Percentiles rank a stretch among this genome's conserved stretches.
phyloP scores from a whole-genome alignment of 2,113 vertebrate genomes.

The Mesoclemmys tuberculata region DNA sequence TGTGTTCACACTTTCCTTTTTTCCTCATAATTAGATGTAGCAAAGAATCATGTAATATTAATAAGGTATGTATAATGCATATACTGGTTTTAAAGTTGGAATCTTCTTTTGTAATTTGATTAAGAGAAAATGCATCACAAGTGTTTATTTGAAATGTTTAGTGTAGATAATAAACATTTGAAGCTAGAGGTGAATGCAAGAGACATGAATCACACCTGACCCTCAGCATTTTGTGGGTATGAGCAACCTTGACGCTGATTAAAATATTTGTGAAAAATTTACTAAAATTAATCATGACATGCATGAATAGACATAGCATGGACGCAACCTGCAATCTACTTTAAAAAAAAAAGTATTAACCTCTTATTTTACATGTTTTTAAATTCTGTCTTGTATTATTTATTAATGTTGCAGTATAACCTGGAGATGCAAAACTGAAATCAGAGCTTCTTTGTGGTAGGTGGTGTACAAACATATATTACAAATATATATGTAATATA shows the following conservation, averaged over 20 bases:
- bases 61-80: slow-evolving; percentile 55
- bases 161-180: background rate
- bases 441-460: fast-evolving
- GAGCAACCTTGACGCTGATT: background rate
- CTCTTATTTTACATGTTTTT: fast-evolving
- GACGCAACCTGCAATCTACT: fast-evolving
- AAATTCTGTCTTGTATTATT: fast-evolving
- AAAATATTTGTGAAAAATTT: background rate
- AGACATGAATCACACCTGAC: background rate
- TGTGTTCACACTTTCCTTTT: slow-evolving; percentile 31
- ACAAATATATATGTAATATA: too few species aligned
- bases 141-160: slow-evolving; percentile 53
- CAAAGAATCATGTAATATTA: slow-evolving; percentile 62
- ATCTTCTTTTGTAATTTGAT: slow-evolving; percentile 20
- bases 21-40: slow-evolving; percentile 48
- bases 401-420: fast-evolving
- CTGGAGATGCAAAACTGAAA: fast-evolving
- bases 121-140: slow-evolving; percentile 31
- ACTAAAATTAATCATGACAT: fast-evolving
- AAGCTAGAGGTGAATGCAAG: slow-evolving; percentile 21
- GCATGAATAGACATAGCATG: fast-evolving
- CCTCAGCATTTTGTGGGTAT: background rate
- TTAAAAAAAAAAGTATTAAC: background rate
- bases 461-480: fast-evolving
- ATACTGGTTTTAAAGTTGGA: slow-evolving; percentile 39